Evolutionary conservation across 92 coral and sea anemone species (phyloP), one percentile per base, ranked within the genome.

Genomic region (Galaxea fascicularis): DNA sequence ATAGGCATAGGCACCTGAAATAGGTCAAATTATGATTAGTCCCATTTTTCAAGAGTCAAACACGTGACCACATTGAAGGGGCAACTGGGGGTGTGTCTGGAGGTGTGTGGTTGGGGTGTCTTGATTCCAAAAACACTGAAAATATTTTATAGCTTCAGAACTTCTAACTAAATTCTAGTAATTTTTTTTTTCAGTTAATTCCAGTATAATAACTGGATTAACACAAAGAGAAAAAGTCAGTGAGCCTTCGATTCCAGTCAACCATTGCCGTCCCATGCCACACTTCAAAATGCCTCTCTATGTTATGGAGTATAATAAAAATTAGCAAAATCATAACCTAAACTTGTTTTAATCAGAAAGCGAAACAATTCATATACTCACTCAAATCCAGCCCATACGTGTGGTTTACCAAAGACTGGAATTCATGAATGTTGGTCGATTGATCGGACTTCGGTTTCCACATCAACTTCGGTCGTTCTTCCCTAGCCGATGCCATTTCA

Each of bases 371-470:
- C 17, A 45, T 24, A 24, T 76, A 85, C 98, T 89, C 72, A 97
- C 99, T 89, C 16, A 95, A 70, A 31, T 93, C 69, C 46, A 92
- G 70, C 52, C 85, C 86, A 82, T 65, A 93, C 24, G 82, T 65
- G 17, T 66, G 73, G 89, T 95, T 97, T 39, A 97, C 94, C 5
- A 63, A 27, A 25, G 74, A 63, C 31, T 95, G 93, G 89, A 97
- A 97, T 30, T 80, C 87, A 58, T 93, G 95, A 91, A 97, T 91
- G 80, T 93, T 97, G 12, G 96, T 90, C 45, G 89, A 35, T 64
- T 87, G 80, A 82, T 72, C 82, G 16, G 65, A 22, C 22, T 79
- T 87, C 1, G 99, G 98, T 39, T 71, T 80, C 99, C 99, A 97
- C 89, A 95, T 88, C 56, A 93, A 66, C 25, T 67, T 70, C 24